Base-by-base conservation (phyloP, 2,888 invertebrate genomes). In the Pseudoips prasinana region DNA sequence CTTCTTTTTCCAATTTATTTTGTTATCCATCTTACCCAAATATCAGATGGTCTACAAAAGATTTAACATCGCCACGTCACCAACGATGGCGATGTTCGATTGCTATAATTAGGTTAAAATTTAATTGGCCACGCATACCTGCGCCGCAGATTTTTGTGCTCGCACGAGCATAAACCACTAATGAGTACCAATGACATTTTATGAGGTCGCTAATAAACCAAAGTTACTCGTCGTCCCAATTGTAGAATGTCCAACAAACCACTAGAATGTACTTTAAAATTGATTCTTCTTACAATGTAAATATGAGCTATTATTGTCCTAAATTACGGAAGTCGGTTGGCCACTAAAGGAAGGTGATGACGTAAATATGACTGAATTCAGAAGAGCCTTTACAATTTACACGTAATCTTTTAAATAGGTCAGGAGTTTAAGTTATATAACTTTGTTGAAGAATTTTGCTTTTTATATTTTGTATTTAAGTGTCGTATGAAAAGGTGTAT, bases 111-210 rank as follows among this genome's bases (percentile, higher is more conserved):
- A 64, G 62, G 65, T 62, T 67, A 64, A 65, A 59, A 61, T 57
- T 56, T 61, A 69, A 69, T 66, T 65, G 58, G 60, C 59, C 56
- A 61, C 66, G 64, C 70, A 69, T 63, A 60, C 47, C 36, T 44
- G 48, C 29, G 40, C 44, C 46, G 33, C 41, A 47, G 48, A 59
- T 66, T 66, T 62, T 67, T 63, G 63, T 63, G 60, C 62, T 40
- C 58, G 62, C 59, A 49, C 58, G 52, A 63, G 68, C 65, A 67
- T 70, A 64, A 65, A 69, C 64, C 60, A 56, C 63, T 69, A 75
- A 75, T 67, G 71, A 66, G 63, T 41, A 43, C 54, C 59, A 59
- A 65, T 70, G 64, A 66, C 57, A 58, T 69, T 68, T 59, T 55
- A 64, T 49, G 60, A 64, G 65, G 60, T 47, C 63, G 53, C 56